A percentile compares a stretch with the other conserved stretches of the same genome.
These are phyloP conservation scores for Euleptes europaea DNA, from an alignment of 2,113 vertebrate genomes.

Conservation along the genomic window DNA sequence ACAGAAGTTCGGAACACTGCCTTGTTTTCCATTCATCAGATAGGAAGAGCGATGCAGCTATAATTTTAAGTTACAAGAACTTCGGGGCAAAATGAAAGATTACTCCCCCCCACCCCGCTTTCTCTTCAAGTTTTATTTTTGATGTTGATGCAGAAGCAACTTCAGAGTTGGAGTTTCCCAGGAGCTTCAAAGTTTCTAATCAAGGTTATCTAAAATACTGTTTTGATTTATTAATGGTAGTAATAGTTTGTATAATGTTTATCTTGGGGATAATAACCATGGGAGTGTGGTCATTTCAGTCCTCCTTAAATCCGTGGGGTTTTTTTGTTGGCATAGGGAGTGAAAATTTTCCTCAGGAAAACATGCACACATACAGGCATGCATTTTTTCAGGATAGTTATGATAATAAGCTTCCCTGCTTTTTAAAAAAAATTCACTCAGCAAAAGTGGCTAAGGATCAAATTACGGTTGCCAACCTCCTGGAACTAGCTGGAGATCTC, in stretches of 20 bases:
- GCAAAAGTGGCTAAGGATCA: background rate
- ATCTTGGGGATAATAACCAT: background rate
- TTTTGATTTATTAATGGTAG: conserved; percentile 10
- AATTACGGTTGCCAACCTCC: no score
- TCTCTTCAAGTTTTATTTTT: conserved; percentile 29
- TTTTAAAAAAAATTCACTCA: no score
- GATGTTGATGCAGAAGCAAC: background rate
- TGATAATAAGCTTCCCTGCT: background rate
- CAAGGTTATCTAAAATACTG: conserved; percentile 14
- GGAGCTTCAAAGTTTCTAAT: conserved; percentile 33
- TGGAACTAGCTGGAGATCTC: no score
- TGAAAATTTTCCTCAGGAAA: background rate
- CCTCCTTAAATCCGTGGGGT: no score
- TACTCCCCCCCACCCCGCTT: background rate
- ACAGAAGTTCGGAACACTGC: conserved; percentile 26
- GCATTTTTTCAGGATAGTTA: background rate
- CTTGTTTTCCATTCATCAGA: conserved; percentile 39
- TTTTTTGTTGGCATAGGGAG: background rate
- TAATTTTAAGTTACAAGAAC: conserved; percentile 40
- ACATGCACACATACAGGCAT: background rate
- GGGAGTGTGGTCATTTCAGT: background rate
- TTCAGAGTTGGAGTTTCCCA: conserved; percentile 13
- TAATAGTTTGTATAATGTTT: background rate
- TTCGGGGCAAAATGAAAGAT: conserved; percentile 18
- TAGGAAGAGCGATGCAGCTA: conserved; percentile 14